These are phyloP conservation scores for Diplodus sargus DNA, from an alignment of 2,797 vertebrate genomes.

Conservation along the genomic window DNA sequence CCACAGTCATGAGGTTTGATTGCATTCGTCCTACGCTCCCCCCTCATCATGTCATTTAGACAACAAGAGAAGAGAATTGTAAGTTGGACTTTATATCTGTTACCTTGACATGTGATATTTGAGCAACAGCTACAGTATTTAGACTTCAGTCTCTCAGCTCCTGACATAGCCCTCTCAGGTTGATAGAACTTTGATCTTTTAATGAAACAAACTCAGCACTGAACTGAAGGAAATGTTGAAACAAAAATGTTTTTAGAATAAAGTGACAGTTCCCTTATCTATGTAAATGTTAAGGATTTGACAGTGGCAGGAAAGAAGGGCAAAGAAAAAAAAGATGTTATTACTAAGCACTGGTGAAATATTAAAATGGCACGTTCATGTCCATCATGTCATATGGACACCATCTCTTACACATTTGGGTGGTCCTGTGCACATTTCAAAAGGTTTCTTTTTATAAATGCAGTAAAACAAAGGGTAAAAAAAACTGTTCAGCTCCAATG, in stretches of 20 bases:
- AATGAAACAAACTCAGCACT: slow-evolving; percentile 35
- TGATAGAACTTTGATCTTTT: slow-evolving; percentile 64
- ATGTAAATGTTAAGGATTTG: slow-evolving; percentile 35
- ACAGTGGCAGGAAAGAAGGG: slow-evolving; percentile 55
- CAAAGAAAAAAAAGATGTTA: slow-evolving; percentile 44
- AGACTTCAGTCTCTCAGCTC: slow-evolving; percentile 31
- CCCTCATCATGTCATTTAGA: slow-evolving; percentile 36
- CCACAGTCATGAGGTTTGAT: slow-evolving; percentile 16
- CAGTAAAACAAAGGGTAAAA: slow-evolving; percentile 36
- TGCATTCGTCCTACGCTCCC: slow-evolving; percentile 18
- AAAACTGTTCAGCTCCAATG: slow-evolving; percentile 48
- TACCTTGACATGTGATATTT: slow-evolving; percentile 8
- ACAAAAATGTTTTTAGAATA: slow-evolving; percentile 21
- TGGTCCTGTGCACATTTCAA: slow-evolving; percentile 44
- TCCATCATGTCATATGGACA: slow-evolving; percentile 46
- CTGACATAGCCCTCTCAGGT: slow-evolving; percentile 27
- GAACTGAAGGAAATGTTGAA: slow-evolving; percentile 32
- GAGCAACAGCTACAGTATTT: slow-evolving; percentile 40
- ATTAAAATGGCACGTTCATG: slow-evolving; percentile 70
- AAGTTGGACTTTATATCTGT: slow-evolving; percentile 10
- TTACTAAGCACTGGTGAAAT: slow-evolving; percentile 65
- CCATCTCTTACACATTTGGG: slow-evolving; percentile 32
- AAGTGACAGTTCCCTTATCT: slow-evolving; percentile 28
- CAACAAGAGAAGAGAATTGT: slow-evolving; percentile 24
- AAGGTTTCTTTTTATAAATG: slow-evolving; percentile 29